A percentile compares a stretch with the other conserved stretches of the same genome.
Conservation (phyloP, 1,140 invertebrate genomes). For the Matsumurasca onukii region DNA sequence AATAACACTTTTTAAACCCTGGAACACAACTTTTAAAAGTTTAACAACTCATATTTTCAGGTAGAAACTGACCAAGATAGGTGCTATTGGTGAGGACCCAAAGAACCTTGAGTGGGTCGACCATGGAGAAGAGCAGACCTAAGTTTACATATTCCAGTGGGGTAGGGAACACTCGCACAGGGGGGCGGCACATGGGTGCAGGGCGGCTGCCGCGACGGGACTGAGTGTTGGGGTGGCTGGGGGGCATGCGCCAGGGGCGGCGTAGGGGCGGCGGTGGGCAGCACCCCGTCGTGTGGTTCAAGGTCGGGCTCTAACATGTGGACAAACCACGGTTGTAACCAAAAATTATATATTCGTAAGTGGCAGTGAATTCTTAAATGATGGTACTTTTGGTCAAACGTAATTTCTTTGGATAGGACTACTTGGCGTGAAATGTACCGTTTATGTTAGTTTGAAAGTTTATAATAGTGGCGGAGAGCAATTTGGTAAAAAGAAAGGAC, state of each 20-base stretch:
- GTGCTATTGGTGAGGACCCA: constrained; percentile 91
- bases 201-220: constrained; percentile 10
- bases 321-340: no score
- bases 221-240: neutral
- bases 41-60: no score
- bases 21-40: no score
- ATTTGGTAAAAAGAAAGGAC: no score
- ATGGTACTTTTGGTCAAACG: no score
- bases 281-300: neutral
- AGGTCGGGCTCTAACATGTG: neutral
- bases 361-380: no score
- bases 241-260: constrained; percentile 9
- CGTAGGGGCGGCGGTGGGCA: neutral
- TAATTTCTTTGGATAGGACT: no score
- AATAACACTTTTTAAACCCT: no score
- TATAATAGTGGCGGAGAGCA: no score
- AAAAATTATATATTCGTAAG: no score
- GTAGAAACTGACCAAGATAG: constrained; percentile 62
- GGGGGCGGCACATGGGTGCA: constrained; percentile 8
- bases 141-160: neutral
- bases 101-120: constrained; percentile 87
- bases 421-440: no score
- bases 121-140: constrained; percentile 61
- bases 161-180: neutral
- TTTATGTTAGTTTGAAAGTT: no score